Evolutionary conservation across 2,797 vertebrate genomes (phyloP).

Genomic region (Ceryle rudis): DNA sequence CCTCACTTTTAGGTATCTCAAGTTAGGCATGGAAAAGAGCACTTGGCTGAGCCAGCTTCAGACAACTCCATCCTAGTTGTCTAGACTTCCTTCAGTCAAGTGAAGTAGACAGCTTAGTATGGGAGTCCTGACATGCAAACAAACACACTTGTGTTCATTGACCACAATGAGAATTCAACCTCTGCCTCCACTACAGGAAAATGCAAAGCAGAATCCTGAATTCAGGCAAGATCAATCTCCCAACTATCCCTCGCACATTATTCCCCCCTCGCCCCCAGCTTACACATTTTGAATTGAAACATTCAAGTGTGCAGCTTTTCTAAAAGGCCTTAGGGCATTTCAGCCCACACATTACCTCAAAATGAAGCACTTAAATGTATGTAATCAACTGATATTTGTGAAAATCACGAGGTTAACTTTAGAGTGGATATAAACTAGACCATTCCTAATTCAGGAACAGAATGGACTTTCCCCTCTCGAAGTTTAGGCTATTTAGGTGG

Average conservation of each 20-base stretch:
- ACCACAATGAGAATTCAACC: not conserved
- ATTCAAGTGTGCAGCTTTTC: not conserved
- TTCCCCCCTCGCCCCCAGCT: not conserved
- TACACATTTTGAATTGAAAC: not conserved
- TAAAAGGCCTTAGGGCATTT: not conserved
- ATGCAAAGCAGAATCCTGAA: not conserved
- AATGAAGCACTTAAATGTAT: not conserved
- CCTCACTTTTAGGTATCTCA: not conserved
- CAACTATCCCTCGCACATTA: rapidly evolving
- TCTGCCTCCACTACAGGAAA: not conserved
- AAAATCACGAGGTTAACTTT: not conserved
- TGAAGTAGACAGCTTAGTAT: not conserved
- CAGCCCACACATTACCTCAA: not conserved
- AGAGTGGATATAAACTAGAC: not conserved
- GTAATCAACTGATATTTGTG: not conserved
- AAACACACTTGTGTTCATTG: not conserved
- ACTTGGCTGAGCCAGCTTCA: not conserved
- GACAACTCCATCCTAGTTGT: not conserved
- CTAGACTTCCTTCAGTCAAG: not conserved
- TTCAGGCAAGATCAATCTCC: not conserved
- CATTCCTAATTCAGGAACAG: not conserved
- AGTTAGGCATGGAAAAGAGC: not conserved
- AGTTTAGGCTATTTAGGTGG: not conserved
- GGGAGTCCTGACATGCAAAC: not conserved
- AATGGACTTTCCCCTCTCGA: not conserved